phyloP scores from a whole-genome alignment of 2,797 vertebrate genomes.

The Smutsia temminckii region DNA sequence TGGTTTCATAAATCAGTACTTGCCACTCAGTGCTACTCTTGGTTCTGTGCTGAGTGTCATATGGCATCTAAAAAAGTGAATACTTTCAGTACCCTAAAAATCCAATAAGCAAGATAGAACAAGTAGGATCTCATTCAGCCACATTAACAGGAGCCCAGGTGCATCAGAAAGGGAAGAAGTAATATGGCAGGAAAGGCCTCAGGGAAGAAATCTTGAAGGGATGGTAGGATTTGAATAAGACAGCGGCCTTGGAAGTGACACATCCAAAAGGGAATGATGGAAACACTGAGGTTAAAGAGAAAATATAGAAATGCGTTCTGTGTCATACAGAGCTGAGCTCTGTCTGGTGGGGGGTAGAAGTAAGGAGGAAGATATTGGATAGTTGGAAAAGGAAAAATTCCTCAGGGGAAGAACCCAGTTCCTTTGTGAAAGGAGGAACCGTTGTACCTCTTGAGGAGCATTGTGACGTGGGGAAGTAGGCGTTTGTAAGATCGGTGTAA shows the following conservation, averaged over 20 bases:
- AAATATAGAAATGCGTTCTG: not conserved
- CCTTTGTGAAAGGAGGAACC: not conserved
- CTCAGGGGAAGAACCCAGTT: not conserved
- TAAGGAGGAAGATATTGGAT: not conserved
- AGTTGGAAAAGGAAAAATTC: not conserved
- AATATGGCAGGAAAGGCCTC: not conserved
- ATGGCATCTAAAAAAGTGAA: not conserved
- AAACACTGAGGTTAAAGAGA: not conserved
- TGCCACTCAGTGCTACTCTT: not conserved
- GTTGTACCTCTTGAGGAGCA: not conserved
- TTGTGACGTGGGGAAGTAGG: rapidly evolving
- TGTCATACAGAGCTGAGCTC: not conserved
- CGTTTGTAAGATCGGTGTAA: not conserved
- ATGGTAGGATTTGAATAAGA: not conserved
- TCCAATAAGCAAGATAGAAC: not conserved
- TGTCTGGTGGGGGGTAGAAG: not conserved
- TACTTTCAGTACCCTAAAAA: not conserved
- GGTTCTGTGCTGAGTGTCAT: not conserved
- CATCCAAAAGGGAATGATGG: not conserved
- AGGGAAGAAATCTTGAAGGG: not conserved
- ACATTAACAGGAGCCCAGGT: not conserved
- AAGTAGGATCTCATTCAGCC: not conserved
- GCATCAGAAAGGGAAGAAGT: not conserved
- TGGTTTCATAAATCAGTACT: not conserved
- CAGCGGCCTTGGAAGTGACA: not conserved